Base-by-base conservation (phyloP, 2,113 vertebrate genomes). In the Dermatemys mawii region DNA sequence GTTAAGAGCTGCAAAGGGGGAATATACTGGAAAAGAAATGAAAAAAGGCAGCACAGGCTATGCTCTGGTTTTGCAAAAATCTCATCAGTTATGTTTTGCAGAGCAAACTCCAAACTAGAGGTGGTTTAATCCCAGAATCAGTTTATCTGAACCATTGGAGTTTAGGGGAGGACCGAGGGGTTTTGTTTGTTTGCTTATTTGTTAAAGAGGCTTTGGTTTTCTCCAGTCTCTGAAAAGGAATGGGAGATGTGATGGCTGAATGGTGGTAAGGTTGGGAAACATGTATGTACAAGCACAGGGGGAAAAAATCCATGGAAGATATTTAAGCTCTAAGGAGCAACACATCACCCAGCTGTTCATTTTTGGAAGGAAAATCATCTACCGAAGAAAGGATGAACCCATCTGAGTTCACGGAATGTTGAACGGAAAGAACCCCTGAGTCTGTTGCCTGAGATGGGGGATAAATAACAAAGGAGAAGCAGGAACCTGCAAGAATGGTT, bases 341-440 rank as follows among this genome's bases (percentile, higher is more conserved):
- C 8, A 0, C 0, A 1, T n/a, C 46, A 14, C 78, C 75, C 63
- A 54, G 76, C 8, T 67, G 79, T 90, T 73, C 19, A 0, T 46
- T 1, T 57, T 41, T 8, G 49, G n/a, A 78, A 82, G 7, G 19
- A 26, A 53, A 92, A 88, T 21, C 2, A 46, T 2, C n/a, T 76
- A 87, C 53, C 63, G 49, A 53, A 82, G 17, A 83, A 38, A 5
- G 22, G 13, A 10, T 29, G 79, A 41, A 12, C 11, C 26, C 2
- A 0, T 87, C 8, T 73, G 63, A 9, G 4, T 79, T 48, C n/a
- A 38, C n/a, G 70, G 41, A 49, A 49, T 32, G 0, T 78, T 79
- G 82, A 89, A 38, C 0, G 0, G 29, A 75, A 79, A 82, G 32
- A 55, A 11, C 26, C 17, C 14, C 12, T 2, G 24, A 55, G 32